A percentile compares a stretch with the other conserved stretches of the same genome.
These are phyloP conservation scores for Bradysia coprophila DNA, from an alignment of 1,140 invertebrate genomes.

Conservation along the genomic window DNA sequence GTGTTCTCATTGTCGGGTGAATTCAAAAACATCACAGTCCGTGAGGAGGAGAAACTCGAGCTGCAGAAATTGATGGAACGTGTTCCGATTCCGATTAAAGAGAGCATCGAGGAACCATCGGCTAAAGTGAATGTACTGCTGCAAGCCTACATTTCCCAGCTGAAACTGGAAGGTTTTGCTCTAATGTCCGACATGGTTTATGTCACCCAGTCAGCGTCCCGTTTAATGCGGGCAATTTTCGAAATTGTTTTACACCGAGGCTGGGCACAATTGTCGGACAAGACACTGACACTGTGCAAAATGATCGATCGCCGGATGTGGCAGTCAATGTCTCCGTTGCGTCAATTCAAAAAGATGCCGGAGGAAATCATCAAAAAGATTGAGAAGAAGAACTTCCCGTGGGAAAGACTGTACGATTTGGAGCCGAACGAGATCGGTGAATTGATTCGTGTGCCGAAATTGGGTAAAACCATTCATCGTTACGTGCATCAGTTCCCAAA, in stretches of 20 bases:
- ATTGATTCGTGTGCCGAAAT: constrained; percentile 83
- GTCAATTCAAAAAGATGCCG: constrained; percentile 96
- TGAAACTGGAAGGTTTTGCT: constrained; percentile 96
- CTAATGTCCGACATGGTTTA: constrained; percentile 99
- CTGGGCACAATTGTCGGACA: constrained; percentile 96
- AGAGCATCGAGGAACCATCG: constrained; percentile 94
- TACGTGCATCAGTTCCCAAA: constrained; percentile 97
- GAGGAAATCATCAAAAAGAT: constrained; percentile 96
- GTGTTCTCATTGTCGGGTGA: constrained; percentile 96
- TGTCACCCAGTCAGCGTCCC: constrained; percentile 91
- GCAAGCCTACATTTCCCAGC: constrained; percentile 95
- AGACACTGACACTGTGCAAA: constrained; percentile 89
- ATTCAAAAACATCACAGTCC: constrained; percentile 81
- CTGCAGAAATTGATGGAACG: constrained; percentile 92
- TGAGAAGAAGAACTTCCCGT: constrained; percentile 94
- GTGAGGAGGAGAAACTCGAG: constrained; percentile 97
- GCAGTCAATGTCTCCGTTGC: constrained; percentile 97
- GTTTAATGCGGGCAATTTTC: constrained; percentile 91
- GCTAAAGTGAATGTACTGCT: constrained; percentile 89
- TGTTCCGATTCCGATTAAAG: constrained; percentile 98
- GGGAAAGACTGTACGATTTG: constrained; percentile 88
- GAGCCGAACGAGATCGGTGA: constrained; percentile 97
- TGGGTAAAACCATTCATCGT: constrained; percentile 95
- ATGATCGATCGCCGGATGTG: constrained; percentile 99
- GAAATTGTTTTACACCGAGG: constrained; percentile 82